A percentile compares a stretch with the other conserved stretches of the same genome.
Conservation (phyloP, 2,797 vertebrate species). For the Eospalax fontanierii region DNA sequence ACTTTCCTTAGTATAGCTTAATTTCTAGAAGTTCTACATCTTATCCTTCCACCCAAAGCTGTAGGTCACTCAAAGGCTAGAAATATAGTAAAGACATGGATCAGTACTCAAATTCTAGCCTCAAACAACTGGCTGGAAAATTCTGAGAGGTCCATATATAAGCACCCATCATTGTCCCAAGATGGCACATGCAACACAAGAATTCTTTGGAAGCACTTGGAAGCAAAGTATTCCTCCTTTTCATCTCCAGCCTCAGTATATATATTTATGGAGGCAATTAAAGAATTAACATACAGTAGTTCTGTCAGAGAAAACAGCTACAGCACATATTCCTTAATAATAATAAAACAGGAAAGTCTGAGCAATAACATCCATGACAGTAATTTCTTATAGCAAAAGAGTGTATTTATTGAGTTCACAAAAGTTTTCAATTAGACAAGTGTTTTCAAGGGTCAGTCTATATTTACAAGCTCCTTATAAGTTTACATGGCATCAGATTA, state of each 20-base stretch:
- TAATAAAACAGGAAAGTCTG: neutral
- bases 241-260: constrained; percentile 50
- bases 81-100: constrained; percentile 9
- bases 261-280: neutral
- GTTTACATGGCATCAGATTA: constrained; percentile 78
- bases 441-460: constrained; percentile 75
- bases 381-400: neutral
- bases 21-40: constrained; percentile 42
- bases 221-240: neutral
- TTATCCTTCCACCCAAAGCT: constrained; percentile 49
- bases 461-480: constrained; percentile 83
- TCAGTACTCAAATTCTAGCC: neutral
- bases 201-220: neutral
- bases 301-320: neutral
- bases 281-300: constrained; percentile 35
- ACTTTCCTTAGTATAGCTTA: neutral
- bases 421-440: constrained; percentile 80
- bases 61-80: constrained; percentile 53
- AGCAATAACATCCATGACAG: neutral
- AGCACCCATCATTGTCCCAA: neutral
- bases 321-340: neutral
- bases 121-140: constrained; percentile 22
- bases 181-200: too few species aligned
- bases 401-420: neutral
- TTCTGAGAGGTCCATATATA: neutral